Percentiles rank a stretch among this genome's conserved stretches.
Conservation (phyloP, 2,113 vertebrate genomes). For the Charina bottae region DNA sequence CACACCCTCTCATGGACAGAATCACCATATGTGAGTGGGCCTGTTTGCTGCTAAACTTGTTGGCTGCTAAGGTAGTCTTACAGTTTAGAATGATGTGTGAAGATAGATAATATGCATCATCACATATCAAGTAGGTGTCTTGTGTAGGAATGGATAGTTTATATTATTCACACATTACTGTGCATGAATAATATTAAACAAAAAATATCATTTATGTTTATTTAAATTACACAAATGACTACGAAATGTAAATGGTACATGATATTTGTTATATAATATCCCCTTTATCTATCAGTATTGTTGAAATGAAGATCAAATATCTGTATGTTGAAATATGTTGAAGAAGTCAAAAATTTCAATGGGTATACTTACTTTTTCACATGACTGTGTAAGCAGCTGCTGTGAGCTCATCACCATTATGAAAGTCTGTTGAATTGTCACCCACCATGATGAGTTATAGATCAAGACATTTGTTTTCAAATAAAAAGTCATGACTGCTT, state of each 20-base stretch:
- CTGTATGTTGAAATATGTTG: no score
- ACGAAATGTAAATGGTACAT: background rate
- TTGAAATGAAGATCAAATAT: background rate
- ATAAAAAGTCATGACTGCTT: slow-evolving; percentile 16
- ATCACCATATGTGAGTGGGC: background rate
- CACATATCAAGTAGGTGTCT: background rate
- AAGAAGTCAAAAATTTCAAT: background rate
- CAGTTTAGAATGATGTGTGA: background rate
- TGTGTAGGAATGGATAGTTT: background rate
- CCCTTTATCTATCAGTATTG: background rate
- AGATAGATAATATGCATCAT: background rate
- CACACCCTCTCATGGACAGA: background rate
- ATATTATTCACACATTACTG: background rate
- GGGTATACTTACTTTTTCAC: background rate
- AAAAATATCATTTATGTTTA: background rate
- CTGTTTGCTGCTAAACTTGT: background rate
- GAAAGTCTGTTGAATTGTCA: background rate
- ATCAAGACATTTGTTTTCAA: slow-evolving; percentile 3
- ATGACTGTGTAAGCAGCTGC: background rate
- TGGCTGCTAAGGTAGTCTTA: background rate
- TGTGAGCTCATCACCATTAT: background rate
- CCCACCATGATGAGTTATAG: background rate
- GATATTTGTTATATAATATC: background rate
- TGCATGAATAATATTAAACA: background rate
- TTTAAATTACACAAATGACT: background rate